These are phyloP conservation scores for Tiliacea citrago DNA, from an alignment of 2,888 invertebrate genomes.

Conservation along the genomic window DNA sequence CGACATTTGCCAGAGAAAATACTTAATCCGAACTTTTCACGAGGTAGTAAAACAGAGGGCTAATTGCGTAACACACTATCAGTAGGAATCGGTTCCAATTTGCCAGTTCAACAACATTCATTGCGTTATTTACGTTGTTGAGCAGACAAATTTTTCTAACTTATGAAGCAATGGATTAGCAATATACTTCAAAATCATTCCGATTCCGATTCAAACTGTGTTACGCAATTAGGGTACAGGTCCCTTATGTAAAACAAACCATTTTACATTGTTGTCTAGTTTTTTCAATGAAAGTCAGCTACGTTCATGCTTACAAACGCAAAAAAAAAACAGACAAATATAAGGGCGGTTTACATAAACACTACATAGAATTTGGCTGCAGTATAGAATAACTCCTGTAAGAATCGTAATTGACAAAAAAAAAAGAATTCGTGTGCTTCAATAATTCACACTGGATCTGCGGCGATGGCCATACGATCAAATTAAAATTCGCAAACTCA, in stretches of 20 bases:
- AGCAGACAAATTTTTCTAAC: too few relatives aligned
- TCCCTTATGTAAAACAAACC: not conserved
- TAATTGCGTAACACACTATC: too few relatives aligned
- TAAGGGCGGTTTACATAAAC: conserved; percentile 8
- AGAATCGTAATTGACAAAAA: conserved; percentile 25
- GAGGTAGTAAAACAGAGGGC: conserved; percentile 9
- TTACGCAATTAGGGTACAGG: too few relatives aligned
- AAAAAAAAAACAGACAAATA: too few relatives aligned
- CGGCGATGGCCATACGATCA: conserved; percentile 7
- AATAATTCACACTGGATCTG: conserved; percentile 18
- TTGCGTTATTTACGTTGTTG: too few relatives aligned
- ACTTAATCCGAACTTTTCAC: not conserved
- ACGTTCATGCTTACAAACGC: not conserved
- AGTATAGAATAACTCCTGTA: conserved; percentile 7
- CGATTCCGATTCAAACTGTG: too few relatives aligned
- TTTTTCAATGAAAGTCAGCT: not conserved
- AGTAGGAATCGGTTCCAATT: too few relatives aligned
- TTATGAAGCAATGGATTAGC: too few relatives aligned
- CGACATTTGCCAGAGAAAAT: not conserved
- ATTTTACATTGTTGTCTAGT: not conserved
- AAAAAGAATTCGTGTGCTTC: not conserved
- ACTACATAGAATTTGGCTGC: conserved; percentile 13
- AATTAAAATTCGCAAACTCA: conserved; percentile 38
- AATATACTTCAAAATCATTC: too few relatives aligned
- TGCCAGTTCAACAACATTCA: too few relatives aligned